These are phyloP conservation scores for Thunnus albacares DNA, from an alignment of 2,797 vertebrate genomes.

Conservation along the genomic window DNA sequence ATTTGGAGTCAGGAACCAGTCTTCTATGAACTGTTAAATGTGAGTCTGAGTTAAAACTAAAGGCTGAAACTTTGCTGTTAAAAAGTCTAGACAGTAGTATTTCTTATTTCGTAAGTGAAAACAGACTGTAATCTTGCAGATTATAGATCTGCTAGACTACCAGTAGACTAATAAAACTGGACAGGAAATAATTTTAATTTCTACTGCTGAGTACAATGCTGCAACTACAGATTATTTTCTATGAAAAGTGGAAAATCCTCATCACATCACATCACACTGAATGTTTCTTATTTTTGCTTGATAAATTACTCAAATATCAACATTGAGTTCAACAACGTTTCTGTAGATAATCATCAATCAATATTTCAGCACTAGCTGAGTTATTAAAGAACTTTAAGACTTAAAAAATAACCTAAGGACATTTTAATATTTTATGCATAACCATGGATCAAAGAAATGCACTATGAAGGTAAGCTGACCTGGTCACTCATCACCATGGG, in stretches of 20 bases:
- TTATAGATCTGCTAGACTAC: neutral
- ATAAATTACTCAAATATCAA: neutral
- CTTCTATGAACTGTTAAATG: neutral
- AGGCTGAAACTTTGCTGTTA: neutral
- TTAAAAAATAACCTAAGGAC: neutral
- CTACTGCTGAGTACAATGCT: neutral
- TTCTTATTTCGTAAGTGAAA: neutral
- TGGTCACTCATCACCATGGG: slow-evolving; percentile 90
- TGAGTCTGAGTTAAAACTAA: neutral
- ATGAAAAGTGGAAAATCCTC: neutral
- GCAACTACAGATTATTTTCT: neutral
- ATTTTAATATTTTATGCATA: neutral
- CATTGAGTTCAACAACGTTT: neutral
- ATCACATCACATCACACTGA: neutral
- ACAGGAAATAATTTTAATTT: neutral
- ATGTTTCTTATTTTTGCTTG: neutral
- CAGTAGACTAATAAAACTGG: neutral
- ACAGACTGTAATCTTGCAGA: neutral
- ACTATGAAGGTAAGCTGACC: slow-evolving; percentile 73
- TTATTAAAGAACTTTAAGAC: neutral
- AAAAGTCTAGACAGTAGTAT: neutral
- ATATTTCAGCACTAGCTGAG: neutral
- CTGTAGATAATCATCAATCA: neutral
- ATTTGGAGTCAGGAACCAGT: neutral
- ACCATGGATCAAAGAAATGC: neutral